Conservation (phyloP, 2,113 vertebrate species). For the Panthera tigris region DNA sequence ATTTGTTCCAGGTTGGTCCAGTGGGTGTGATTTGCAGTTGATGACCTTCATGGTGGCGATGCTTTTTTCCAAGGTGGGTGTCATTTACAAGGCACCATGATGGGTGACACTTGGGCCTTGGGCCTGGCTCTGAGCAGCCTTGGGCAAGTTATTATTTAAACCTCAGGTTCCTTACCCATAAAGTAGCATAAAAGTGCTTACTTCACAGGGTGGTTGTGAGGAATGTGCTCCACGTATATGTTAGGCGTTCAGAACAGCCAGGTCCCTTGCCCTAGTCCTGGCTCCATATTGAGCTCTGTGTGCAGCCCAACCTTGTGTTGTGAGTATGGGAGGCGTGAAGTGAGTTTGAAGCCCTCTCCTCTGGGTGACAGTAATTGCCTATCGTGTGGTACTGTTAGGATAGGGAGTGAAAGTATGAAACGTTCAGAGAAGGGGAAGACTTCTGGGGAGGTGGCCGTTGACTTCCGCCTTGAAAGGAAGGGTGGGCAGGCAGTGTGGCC, state of each 20-base stretch:
- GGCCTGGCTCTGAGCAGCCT: neutral
- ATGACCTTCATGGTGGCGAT: neutral
- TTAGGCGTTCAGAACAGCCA: neutral
- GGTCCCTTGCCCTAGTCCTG: neutral
- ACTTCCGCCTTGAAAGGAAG: neutral
- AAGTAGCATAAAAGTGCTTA: neutral
- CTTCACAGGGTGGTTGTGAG: neutral
- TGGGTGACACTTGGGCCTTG: neutral
- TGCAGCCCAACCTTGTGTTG: too few species aligned
- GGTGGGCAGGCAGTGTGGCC: neutral
- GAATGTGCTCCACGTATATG: too few species aligned
- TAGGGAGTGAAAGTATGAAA: neutral
- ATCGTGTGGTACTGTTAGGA: accelerated
- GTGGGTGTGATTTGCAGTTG: neutral
- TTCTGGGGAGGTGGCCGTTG: neutral
- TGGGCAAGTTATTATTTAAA: neutral
- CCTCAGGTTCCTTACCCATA: neutral
- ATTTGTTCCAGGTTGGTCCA: neutral
- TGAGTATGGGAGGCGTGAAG: neutral
- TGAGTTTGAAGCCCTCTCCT: neutral
- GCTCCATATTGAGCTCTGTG: neutral
- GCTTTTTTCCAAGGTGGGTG: neutral
- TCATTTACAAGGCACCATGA: neutral
- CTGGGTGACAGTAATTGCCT: neutral
- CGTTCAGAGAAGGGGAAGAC: neutral